A percentile compares a stretch with the other conserved stretches of the same genome.
phyloP scores from a whole-genome alignment of 2,888 invertebrate species.

The Eueremaeus valkanovi region DNA sequence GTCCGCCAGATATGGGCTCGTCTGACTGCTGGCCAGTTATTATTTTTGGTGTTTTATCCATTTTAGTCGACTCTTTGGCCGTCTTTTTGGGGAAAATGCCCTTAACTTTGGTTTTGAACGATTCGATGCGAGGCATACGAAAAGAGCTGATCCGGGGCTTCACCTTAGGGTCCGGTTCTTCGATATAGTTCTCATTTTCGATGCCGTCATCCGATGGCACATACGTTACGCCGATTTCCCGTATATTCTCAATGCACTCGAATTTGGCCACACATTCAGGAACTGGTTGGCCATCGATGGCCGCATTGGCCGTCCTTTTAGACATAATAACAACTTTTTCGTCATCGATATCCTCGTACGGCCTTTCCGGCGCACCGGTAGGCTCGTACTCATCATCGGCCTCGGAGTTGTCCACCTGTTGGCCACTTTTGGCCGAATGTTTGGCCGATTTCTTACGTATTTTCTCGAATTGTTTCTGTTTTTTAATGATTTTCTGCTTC shows the following conservation, averaged over 20 bases:
- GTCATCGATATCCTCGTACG: neutral
- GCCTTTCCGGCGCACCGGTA: neutral
- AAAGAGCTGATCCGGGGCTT: neutral
- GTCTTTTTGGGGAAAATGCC: neutral
- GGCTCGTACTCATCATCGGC: conserved; percentile 14
- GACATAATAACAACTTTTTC: no score
- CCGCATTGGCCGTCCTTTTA: no score
- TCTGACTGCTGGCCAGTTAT: neutral
- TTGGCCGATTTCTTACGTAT: neutral
- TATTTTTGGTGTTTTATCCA: neutral
- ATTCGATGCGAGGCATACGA: neutral
- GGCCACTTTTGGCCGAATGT: neutral
- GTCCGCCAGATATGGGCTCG: neutral
- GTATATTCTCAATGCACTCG: conserved; percentile 23
- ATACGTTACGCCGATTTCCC: conserved; percentile 32
- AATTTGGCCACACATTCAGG: neutral
- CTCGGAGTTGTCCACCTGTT: neutral
- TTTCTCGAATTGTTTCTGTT: conserved; percentile 29
- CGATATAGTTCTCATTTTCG: conserved; percentile 28
- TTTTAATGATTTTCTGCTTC: conserved; percentile 12
- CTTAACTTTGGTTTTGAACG: neutral
- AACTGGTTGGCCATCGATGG: neutral
- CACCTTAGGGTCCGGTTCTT: neutral
- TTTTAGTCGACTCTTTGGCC: neutral
- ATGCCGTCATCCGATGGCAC: conserved; percentile 23